phyloP scores from a whole-genome alignment of 2,113 vertebrate genomes.

The Calidris pugnax region DNA sequence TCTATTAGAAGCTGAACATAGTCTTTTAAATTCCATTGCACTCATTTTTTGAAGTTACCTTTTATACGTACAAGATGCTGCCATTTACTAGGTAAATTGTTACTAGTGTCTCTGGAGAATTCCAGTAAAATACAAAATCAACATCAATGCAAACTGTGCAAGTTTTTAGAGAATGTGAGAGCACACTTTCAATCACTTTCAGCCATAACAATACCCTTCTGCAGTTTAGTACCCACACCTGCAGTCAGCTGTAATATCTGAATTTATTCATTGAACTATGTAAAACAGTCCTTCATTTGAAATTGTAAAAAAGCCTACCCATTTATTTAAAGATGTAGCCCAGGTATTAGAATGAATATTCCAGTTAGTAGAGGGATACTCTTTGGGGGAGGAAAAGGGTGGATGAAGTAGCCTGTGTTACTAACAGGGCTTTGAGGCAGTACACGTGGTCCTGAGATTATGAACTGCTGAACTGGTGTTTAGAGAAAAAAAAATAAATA shows the following conservation, averaged over 20 bases:
- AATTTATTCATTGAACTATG: background rate
- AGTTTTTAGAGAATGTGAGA: background rate
- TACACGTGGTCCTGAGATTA: background rate
- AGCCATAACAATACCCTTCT: constrained; percentile 3
- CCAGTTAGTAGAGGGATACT: background rate
- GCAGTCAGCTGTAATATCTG: background rate
- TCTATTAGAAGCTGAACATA: constrained; percentile 8
- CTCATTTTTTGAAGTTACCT: constrained; percentile 20
- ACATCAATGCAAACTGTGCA: background rate
- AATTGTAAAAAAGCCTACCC: background rate
- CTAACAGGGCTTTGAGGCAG: background rate
- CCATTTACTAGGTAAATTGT: background rate
- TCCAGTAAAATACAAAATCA: constrained; percentile 31
- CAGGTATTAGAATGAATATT: constrained; percentile 9
- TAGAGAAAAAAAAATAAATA: background rate
- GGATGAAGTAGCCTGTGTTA: background rate
- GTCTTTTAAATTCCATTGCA: constrained; percentile 32
- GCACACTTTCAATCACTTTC: constrained; percentile 8
- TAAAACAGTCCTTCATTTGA: background rate
- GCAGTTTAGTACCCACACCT: background rate
- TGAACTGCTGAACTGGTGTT: background rate
- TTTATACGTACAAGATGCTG: constrained; percentile 23
- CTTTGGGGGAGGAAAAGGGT: background rate
- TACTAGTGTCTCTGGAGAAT: constrained; percentile 19
- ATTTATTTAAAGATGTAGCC: constrained; percentile 2